phyloP scores from a whole-genome alignment of 2,888 invertebrate species.

The Acleris laterana region DNA sequence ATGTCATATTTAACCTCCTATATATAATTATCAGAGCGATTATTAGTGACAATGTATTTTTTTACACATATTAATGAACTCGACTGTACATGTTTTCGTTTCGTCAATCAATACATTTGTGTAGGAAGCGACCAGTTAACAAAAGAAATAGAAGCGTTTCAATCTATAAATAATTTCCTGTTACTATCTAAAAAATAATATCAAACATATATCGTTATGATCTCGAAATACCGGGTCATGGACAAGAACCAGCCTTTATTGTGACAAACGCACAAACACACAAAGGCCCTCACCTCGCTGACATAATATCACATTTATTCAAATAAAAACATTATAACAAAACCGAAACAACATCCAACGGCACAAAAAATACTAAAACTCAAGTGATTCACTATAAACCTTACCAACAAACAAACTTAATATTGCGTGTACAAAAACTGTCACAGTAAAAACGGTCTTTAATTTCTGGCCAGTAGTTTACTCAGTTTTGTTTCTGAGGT shows the following conservation, averaged over 20 bases:
- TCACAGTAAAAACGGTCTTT: constrained; percentile 5
- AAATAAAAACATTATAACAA: constrained; percentile 36
- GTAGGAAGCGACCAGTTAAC: neutral
- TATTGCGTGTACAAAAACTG: neutral
- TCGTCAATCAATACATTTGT: too few relatives aligned
- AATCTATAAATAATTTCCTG: neutral
- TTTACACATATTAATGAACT: too few relatives aligned
- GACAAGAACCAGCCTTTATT: constrained; percentile 28
- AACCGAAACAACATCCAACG: constrained; percentile 33
- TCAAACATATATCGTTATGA: constrained; percentile 10
- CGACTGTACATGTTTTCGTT: too few relatives aligned
- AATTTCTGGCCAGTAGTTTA: neutral
- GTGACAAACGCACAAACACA: constrained; percentile 30
- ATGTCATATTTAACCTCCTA: too few relatives aligned
- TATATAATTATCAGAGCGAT: too few relatives aligned
- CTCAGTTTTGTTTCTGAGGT: neutral
- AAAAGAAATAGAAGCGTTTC: neutral
- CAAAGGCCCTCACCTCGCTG: constrained; percentile 31
- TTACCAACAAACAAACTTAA: constrained; percentile 13
- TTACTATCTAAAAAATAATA: neutral
- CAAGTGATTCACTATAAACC: constrained; percentile 37
- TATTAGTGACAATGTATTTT: too few relatives aligned
- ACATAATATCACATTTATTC: constrained; percentile 36
- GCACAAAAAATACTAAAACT: constrained; percentile 35
- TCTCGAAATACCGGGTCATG: constrained; percentile 26